Percentiles rank a stretch among this genome's conserved stretches.
These are phyloP conservation scores for Lanistes nyassanus DNA, from an alignment of 1,140 invertebrate genomes.

Conservation along the genomic window DNA sequence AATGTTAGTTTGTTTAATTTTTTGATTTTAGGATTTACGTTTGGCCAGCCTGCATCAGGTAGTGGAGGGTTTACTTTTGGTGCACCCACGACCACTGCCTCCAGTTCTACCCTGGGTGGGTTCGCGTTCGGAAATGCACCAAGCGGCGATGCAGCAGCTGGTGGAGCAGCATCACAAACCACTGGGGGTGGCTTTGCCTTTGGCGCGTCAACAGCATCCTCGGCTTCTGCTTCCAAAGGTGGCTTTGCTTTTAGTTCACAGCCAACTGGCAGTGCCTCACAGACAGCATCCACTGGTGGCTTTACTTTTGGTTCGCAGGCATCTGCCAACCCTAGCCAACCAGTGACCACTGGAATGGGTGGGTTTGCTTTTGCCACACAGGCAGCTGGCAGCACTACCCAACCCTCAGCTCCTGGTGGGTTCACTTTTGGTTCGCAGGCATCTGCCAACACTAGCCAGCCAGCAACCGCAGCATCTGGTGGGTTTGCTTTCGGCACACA, in stretches of 20 bases:
- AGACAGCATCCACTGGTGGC: no score
- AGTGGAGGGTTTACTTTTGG: slow-evolving; percentile 38
- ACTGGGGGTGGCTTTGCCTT: slow-evolving; percentile 19
- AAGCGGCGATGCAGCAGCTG: background rate
- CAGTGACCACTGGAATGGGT: background rate
- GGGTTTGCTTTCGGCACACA: slow-evolving; percentile 40
- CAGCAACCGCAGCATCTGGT: background rate
- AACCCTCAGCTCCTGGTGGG: background rate
- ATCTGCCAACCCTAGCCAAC: no score
- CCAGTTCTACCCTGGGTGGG: no score
- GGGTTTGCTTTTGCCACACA: slow-evolving; percentile 18
- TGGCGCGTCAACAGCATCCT: slow-evolving; percentile 7
- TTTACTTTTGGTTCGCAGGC: no score
- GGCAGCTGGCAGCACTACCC: background rate
- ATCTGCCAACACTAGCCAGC: background rate
- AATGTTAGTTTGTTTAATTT: no score
- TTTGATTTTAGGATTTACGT: slow-evolving; percentile 15
- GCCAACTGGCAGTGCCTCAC: no score
- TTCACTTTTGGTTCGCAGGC: background rate
- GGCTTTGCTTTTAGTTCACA: no score
- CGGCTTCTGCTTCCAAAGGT: background rate
- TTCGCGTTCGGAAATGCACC: no score
- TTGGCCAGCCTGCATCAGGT: slow-evolving; percentile 12
- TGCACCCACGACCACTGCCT: slow-evolving; percentile 19
- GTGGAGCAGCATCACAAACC: background rate